Percentiles rank a stretch among this genome's conserved stretches.
Conservation (phyloP, 30 jellyfish, hydroid and myxozoan species). For the Haliclystus octoradiatus region DNA sequence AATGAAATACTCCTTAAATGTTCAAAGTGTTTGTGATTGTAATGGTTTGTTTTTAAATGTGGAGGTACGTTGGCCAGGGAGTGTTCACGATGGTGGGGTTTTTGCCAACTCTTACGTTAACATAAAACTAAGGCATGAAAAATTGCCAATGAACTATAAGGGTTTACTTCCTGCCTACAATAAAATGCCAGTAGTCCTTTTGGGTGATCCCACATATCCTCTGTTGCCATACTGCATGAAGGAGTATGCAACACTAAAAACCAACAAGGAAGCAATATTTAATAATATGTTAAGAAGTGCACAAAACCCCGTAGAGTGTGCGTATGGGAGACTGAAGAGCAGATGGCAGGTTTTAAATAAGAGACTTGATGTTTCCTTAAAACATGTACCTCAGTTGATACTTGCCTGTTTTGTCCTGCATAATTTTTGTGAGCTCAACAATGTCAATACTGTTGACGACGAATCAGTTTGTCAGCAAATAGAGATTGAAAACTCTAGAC, state of each 20-base stretch:
- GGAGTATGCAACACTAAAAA: slow-evolving; percentile 6
- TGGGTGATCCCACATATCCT: slow-evolving; percentile 78
- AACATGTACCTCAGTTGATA: slow-evolving; percentile 15
- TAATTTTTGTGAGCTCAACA: slow-evolving; percentile 35
- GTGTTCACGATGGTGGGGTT: slow-evolving; percentile 56
- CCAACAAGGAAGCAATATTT: slow-evolving; percentile 30
- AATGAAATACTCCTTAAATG: slow-evolving; percentile 44
- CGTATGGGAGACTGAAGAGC: slow-evolving; percentile 50
- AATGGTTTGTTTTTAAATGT: slow-evolving; percentile 38
- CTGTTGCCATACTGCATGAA: slow-evolving; percentile 40
- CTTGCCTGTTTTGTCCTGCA: slow-evolving; percentile 52
- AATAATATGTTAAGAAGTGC: slow-evolving; percentile 38
- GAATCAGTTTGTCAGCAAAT: background rate
- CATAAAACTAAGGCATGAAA: slow-evolving; percentile 17
- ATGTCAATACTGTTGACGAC: slow-evolving; percentile 8
- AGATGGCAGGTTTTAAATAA: slow-evolving; percentile 32
- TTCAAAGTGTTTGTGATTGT: slow-evolving; percentile 55
- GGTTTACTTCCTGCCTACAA: slow-evolving; percentile 28
- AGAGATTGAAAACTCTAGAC: background rate
- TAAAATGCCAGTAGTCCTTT: slow-evolving; percentile 34
- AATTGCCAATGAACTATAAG: slow-evolving; percentile 16
- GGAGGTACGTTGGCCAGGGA: slow-evolving; percentile 55
- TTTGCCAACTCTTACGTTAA: slow-evolving; percentile 23
- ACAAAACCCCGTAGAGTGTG: slow-evolving; percentile 40
- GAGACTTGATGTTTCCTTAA: slow-evolving; percentile 23